Evolutionary conservation across 2,888 invertebrate species (phyloP).

Genomic region (Panzeria rudis): DNA sequence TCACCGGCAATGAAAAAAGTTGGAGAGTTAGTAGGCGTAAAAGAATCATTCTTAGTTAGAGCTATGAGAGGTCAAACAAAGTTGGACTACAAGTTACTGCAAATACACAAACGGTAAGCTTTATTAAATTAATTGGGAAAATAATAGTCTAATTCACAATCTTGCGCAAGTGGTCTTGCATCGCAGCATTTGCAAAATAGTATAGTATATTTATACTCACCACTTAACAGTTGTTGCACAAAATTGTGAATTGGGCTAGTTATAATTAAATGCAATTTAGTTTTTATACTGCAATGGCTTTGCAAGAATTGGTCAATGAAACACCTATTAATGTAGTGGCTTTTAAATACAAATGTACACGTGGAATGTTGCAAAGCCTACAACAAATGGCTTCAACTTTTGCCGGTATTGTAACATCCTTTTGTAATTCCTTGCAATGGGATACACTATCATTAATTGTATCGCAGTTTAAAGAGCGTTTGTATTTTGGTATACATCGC

Average conservation of each 20-base stretch:
- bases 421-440: slow-evolving; percentile 97
- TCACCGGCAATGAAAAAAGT: slow-evolving; percentile 92
- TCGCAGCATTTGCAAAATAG: too few species aligned
- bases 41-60: slow-evolving; percentile 92
- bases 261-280: slow-evolving; percentile 81
- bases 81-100: slow-evolving; percentile 85
- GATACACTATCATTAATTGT: slow-evolving; percentile 93
- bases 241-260: too few species aligned
- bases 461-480: slow-evolving; percentile 95
- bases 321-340: slow-evolving; percentile 91
- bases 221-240: too few species aligned
- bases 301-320: slow-evolving; percentile 97
- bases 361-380: slow-evolving; percentile 95
- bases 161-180: too few species aligned
- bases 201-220: too few species aligned
- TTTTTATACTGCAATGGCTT: slow-evolving; percentile 94
- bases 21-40: slow-evolving; percentile 94
- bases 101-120: slow-evolving; percentile 87
- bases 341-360: slow-evolving; percentile 92
- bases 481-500: slow-evolving; percentile 96
- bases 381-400: slow-evolving; percentile 98
- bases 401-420: slow-evolving; percentile 98
- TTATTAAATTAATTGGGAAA: neutral
- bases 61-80: slow-evolving; percentile 89
- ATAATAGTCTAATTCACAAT: too few species aligned